A percentile compares a stretch with the other conserved stretches of the same genome.
Evolutionary conservation across 2,888 invertebrate genomes (phyloP).

Genomic region (Drosophila monieri): DNA sequence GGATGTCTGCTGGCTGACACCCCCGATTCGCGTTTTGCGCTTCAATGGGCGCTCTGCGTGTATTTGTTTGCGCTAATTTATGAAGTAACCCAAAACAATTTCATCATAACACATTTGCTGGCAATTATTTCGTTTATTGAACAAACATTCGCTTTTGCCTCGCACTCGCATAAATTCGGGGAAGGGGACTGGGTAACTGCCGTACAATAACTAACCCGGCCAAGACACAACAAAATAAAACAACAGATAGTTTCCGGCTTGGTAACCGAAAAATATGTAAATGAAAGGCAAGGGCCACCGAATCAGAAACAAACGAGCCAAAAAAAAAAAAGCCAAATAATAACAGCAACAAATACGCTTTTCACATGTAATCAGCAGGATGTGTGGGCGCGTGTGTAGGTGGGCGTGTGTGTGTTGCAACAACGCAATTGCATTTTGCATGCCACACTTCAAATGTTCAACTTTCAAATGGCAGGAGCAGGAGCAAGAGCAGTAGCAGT

Average conservation of each 20-base stretch:
- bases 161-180: slow-evolving; percentile 69
- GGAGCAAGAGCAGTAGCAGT: neutral
- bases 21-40: slow-evolving; percentile 6
- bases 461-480: slow-evolving; percentile 55
- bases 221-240: slow-evolving; percentile 48
- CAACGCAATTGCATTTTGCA: slow-evolving; percentile 73
- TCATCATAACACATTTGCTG: slow-evolving; percentile 79
- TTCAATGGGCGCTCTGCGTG: slow-evolving; percentile 21
- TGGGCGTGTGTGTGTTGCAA: slow-evolving; percentile 30
- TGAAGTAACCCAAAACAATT: slow-evolving; percentile 79
- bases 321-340: slow-evolving; percentile 19
- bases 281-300: slow-evolving; percentile 43
- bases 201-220: slow-evolving; percentile 43
- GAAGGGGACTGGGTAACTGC: slow-evolving; percentile 5
- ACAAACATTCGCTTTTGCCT: slow-evolving; percentile 66
- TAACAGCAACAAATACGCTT: slow-evolving; percentile 31
- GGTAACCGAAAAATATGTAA: slow-evolving; percentile 75
- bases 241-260: slow-evolving; percentile 53
- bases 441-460: slow-evolving; percentile 54
- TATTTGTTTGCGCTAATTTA: slow-evolving; percentile 70
- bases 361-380: slow-evolving; percentile 47
- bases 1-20: neutral
- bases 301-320: slow-evolving; percentile 19
- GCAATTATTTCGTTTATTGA: slow-evolving; percentile 77
- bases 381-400: slow-evolving; percentile 27